Conservation (phyloP, 2,888 invertebrate genomes). For the Latheticus oryzae region DNA sequence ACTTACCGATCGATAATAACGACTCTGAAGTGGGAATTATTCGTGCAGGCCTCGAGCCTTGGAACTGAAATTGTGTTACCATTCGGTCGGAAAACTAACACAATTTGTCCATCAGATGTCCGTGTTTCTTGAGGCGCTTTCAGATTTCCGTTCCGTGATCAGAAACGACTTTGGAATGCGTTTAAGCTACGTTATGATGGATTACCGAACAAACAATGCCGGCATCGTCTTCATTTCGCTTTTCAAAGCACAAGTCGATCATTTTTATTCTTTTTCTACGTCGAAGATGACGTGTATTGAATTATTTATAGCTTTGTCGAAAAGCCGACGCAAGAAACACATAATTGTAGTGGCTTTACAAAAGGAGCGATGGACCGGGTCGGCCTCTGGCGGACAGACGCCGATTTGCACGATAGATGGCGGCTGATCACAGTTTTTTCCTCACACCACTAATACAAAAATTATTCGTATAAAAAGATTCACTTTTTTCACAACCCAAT, state of each 20-base stretch:
- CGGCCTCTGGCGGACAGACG: too few relatives aligned
- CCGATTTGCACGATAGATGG: too few relatives aligned
- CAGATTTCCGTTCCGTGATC: conserved; percentile 54
- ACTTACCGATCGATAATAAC: conserved; percentile 29
- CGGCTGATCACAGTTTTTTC: too few relatives aligned
- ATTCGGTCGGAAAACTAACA: conserved; percentile 53
- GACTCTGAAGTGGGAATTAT: conserved; percentile 21
- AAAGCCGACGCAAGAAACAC: conserved; percentile 8
- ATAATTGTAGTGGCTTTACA: conserved; percentile 2
- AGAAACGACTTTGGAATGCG: conserved; percentile 52
- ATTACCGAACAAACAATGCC: conserved; percentile 57
- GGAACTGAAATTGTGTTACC: conserved; percentile 43
- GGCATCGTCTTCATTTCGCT: conserved; percentile 54
- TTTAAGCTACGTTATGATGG: conserved; percentile 57
- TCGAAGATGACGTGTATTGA: conserved; percentile 47
- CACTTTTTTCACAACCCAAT: too few relatives aligned
- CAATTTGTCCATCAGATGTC: conserved; percentile 61
- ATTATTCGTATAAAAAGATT: too few relatives aligned
- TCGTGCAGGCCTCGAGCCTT: conserved; percentile 18
- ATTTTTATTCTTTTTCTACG: conserved; percentile 47
- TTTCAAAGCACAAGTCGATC: conserved; percentile 50
- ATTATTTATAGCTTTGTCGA: conserved; percentile 50
- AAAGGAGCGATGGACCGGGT: too few relatives aligned
- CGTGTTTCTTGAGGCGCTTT: conserved; percentile 54
- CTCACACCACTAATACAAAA: too few relatives aligned